Conservation (phyloP, 2,888 invertebrate genomes). For the Ligdia adustata region DNA sequence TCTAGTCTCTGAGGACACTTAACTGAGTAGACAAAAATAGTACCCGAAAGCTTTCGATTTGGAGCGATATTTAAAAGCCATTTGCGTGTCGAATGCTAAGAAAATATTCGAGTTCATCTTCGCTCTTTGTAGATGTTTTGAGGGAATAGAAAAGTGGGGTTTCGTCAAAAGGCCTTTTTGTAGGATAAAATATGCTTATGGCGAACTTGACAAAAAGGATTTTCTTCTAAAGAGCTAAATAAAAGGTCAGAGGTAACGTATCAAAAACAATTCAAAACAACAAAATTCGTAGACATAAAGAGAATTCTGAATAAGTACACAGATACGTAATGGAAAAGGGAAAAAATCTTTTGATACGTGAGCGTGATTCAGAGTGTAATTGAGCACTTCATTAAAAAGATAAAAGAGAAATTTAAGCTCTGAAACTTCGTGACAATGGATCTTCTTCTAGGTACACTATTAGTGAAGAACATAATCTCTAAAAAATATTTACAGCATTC, state of each 20-base stretch:
- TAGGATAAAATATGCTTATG: no score
- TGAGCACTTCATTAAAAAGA: slow-evolving; percentile 52
- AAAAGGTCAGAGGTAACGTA: neutral
- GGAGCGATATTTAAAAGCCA: slow-evolving; percentile 15
- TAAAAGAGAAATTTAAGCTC: slow-evolving; percentile 47
- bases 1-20: slow-evolving; percentile 35
- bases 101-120: neutral
- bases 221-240: neutral
- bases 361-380: slow-evolving; percentile 36
- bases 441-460: slow-evolving; percentile 22
- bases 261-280: no score
- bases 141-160: neutral
- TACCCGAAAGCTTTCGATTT: slow-evolving; percentile 22
- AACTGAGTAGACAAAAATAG: slow-evolving; percentile 40
- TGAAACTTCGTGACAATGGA: slow-evolving; percentile 39
- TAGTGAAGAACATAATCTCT: neutral
- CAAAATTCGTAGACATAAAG: no score
- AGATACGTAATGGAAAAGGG: no score
- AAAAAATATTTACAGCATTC: neutral
- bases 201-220: no score
- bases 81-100: slow-evolving; percentile 4
- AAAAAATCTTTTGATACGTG: slow-evolving; percentile 10
- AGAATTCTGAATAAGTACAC: no score
- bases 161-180: neutral
- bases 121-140: neutral